Base-by-base conservation (phyloP, 2,888 invertebrate species). In the Amaurobius ferox region DNA sequence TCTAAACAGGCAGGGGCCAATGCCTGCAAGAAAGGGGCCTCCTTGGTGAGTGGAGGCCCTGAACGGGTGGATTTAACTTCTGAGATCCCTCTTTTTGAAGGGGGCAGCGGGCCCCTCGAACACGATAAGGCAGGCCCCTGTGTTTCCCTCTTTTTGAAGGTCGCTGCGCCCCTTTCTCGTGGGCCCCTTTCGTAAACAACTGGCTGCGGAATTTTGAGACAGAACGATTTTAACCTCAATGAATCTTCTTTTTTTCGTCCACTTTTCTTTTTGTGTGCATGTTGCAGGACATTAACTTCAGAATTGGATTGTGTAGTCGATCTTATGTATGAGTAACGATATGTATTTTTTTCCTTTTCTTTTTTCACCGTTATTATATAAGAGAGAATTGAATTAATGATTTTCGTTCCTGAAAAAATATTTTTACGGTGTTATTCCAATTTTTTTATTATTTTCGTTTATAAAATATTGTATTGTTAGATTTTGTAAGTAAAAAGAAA, bases 141-240 rank as follows among this genome's bases (percentile, higher is more conserved):
- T 29, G 71, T 70, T 71, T 68, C 80, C 68, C 67, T 67, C 62
- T 23, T 26, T 68, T 77, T 83, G 77, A 77, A 83, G 77, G 83
- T 77, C 77, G 77, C 5, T 13, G 16, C 26, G 39, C 48, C 77
- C 70, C 66, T 77, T 67, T 32, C 16, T 9, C 6, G 5, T n/a
- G 48, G 83, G 77, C 83, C 83, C 77, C 76, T 74, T 83, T 72
- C 64, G 83, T 83, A 83, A 83, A 83, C 83, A 83, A 83, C 83
- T 44, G 76, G 68, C 64, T 74, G 48, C 32, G 64, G 64, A 66
- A 66, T 66, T 66, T 66, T 9, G 16, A 66, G 64, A 32, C 55
- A 55, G 6, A 35, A 23, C 55, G 55, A 55, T 55, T 55, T 55
- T 55, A 23, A 1, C 55, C 55, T 55, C 23, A 5, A 23, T 55